These are phyloP conservation scores for Acipenser oxyrinchus DNA, from an alignment of 2,797 vertebrate species.

Conservation along the genomic window DNA sequence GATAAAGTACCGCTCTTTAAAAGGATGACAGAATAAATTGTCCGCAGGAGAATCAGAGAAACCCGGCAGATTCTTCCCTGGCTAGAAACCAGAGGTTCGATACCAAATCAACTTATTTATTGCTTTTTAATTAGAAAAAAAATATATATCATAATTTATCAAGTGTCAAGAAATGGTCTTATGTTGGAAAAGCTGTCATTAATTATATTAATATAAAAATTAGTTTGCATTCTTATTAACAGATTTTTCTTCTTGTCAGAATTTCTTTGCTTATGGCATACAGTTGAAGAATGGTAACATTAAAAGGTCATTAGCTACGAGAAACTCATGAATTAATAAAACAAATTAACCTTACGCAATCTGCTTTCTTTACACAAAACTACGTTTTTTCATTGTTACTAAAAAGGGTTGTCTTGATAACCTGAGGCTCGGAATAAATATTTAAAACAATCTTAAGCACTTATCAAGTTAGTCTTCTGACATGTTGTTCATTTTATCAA, in stretches of 20 bases:
- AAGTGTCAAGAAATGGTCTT: neutral
- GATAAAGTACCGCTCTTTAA: no score
- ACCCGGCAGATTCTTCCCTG: no score
- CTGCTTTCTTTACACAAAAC: constrained; percentile 21
- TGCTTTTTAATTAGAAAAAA: neutral
- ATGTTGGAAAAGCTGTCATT: constrained; percentile 19
- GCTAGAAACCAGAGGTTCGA: neutral
- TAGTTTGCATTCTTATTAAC: neutral
- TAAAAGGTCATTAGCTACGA: constrained; percentile 44
- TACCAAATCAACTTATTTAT: neutral
- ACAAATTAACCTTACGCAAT: constrained; percentile 39
- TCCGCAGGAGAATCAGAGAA: no score
- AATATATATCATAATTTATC: neutral
- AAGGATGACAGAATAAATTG: no score
- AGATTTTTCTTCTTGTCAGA: constrained; percentile 1
- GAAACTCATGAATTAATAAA: constrained; percentile 13
- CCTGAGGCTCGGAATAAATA: no score
- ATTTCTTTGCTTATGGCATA: constrained; percentile 33
- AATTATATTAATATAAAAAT: constrained; percentile 30
- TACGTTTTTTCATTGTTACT: no score
- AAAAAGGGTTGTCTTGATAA: no score
- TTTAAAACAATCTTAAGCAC: no score
- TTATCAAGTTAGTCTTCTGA: no score
- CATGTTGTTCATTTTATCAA: no score
- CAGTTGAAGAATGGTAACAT: constrained; percentile 29